Evolutionary conservation across 1,140 invertebrate genomes (phyloP).

Genomic region (Conus betulinus): DNA sequence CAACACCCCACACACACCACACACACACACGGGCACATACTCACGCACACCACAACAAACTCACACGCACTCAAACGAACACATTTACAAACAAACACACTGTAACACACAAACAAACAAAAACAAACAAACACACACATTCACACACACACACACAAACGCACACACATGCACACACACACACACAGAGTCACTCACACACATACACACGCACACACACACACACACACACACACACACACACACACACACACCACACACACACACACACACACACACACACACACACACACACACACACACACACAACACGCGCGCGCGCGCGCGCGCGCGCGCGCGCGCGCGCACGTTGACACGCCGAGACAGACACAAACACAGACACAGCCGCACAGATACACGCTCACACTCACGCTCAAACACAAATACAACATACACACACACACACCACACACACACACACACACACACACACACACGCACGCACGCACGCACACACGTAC

Average conservation of each 20-base stretch:
- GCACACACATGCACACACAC: background rate
- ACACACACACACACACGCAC: too few species aligned
- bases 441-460: background rate
- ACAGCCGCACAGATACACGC: background rate
- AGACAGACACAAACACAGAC: background rate
- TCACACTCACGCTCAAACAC: conserved; percentile 8
- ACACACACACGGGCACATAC: too few species aligned
- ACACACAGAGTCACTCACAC: too few species aligned
- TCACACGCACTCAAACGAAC: too few species aligned
- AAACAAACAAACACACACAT: background rate
- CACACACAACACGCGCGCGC: background rate
- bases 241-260: background rate
- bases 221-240: background rate
- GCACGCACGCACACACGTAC: too few species aligned
- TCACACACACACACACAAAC: background rate
- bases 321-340: too few species aligned
- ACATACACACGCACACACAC: background rate
- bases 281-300: background rate
- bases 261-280: background rate
- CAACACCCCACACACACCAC: too few species aligned
- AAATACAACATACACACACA: background rate
- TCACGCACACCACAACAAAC: too few species aligned
- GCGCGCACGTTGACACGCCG: background rate
- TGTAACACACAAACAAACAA: too few species aligned
- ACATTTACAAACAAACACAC: too few species aligned